Evolutionary conservation across 2,888 invertebrate genomes (phyloP), one percentile per base, ranked within the genome.

Genomic region (Callimorpha dominula): DNA sequence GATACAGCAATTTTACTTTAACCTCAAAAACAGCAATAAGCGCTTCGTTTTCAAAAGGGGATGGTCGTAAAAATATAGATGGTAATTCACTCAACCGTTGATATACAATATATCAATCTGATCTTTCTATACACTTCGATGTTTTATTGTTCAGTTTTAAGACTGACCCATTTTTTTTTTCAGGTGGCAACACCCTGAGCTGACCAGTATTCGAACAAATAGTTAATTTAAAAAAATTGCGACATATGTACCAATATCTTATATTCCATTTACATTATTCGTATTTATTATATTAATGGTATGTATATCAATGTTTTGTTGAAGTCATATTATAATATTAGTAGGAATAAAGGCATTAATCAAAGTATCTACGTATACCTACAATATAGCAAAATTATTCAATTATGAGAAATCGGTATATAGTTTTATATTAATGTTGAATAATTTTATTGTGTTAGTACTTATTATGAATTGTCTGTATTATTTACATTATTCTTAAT

Each of bases 151-250:
- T 20, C 3, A 15, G 4, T 42, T 12, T 5, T 9, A 60, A 0
- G 7, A 46, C n/a, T 46, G 12, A 31, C 20, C 20, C 31, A 15
- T 63, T 71, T 9, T 80, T 72, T 77, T 80, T 88, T 86, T 40
- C 91, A 93, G 93, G 91, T 93, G 71, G 92, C 92, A 70, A 85
- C 90, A 31, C 93, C 92, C 14, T 93, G 86, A 90, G 70, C 49
- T 31, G 72, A 76, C 77, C 80, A 84, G 81, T 81, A 85, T 85
- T 85, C 57, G 76, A 81, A 75, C 65, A 77, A 75, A 60, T 78
- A 81, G 62, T 76, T 70, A 81, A 83, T 65, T 64, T 50, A 75
- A 84, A 62, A 77, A 69, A 70, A 84, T 31, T 31, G 31, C 82
- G 86, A 86, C 83, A 82, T 75, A 79, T 76, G 78, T 82, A 78